These are phyloP conservation scores for Gymnoscelis rufifasciata DNA, from an alignment of 2,888 invertebrate species.

Conservation along the genomic window DNA sequence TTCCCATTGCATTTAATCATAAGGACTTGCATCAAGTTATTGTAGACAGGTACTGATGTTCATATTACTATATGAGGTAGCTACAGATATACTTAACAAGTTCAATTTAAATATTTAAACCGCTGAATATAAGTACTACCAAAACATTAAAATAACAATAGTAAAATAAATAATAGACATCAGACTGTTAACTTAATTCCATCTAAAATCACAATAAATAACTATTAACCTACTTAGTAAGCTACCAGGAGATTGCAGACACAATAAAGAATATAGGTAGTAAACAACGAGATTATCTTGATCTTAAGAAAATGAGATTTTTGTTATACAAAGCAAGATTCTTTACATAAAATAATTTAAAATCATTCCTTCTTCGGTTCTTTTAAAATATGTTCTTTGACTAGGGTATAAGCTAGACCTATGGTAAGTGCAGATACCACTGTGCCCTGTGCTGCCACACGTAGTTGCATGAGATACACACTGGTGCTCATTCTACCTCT, in stretches of 20 bases:
- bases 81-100: background rate
- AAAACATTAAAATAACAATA: slow-evolving; percentile 13
- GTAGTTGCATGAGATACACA: slow-evolving; percentile 89
- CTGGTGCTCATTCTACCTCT: slow-evolving; percentile 89
- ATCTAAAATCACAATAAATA: slow-evolving; percentile 51
- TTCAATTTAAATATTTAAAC: background rate
- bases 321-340: background rate
- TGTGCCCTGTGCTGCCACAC: slow-evolving; percentile 91
- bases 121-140: slow-evolving; percentile 7
- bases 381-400: slow-evolving; percentile 71
- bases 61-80: background rate
- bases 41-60: too few relatives aligned
- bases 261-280: background rate
- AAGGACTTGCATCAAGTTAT: too few relatives aligned
- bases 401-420: slow-evolving; percentile 85
- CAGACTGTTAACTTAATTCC: slow-evolving; percentile 35
- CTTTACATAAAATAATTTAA: background rate
- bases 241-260: slow-evolving; percentile 11
- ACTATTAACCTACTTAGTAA: slow-evolving; percentile 32
- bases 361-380: slow-evolving; percentile 49
- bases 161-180: slow-evolving; percentile 24
- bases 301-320: slow-evolving; percentile 26
- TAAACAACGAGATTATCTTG: slow-evolving; percentile 18
- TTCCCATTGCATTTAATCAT: too few relatives aligned
- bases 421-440: slow-evolving; percentile 87